Base-by-base conservation (phyloP, 2,888 invertebrate genomes). In the Pachymerium ferrugineum region DNA sequence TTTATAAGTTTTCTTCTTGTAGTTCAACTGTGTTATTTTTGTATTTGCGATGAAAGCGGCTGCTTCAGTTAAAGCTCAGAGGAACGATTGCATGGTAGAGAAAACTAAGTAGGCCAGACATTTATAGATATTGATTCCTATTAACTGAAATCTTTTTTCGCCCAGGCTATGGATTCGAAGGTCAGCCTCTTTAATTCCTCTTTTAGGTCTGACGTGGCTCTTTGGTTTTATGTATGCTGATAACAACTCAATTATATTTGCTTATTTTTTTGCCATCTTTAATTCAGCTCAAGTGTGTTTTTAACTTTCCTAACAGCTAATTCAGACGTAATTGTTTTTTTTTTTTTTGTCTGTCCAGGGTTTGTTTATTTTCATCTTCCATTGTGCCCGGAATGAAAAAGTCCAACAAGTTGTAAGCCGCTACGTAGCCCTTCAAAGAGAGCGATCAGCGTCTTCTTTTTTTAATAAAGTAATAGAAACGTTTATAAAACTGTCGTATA, bases 91-190 rank as follows among this genome's bases (percentile, higher is more conserved):
- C 31, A 69, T 33, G 33, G 69, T 69, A 12, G 29, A n/a, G 14
- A 62, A 62, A 25, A 62, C 62, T 10, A 62, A 62, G 62, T 62
- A 62, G n/a, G n/a, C n/a, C n/a, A n/a, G n/a, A n/a, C n/a, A n/a
- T n/a, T n/a, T n/a, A 25, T 28, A 1, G 10, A 1, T 25, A 62
- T 62, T 62, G 10, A 62, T 62, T 25, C 1, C n/a, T n/a, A n/a
- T n/a, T 47, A 47, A 8, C 47, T 1, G 22, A 47, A 47, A 22
- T 47, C 16, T 22, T n/a, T 62, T 62, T 25, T n/a, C n/a, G n/a
- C 30, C 19, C 25, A 77, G 77, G 38, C 25, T 76, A n/a, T 77
- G 77, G 77, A 67, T 76, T 4, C 62, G 75, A 22, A 72, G 76
- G 10, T 76, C 77, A 0, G 72, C 76, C 1, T 74, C 75, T 19